These are phyloP conservation scores for Bombus pascuorum DNA, from an alignment of 1,140 invertebrate species.

Conservation along the genomic window DNA sequence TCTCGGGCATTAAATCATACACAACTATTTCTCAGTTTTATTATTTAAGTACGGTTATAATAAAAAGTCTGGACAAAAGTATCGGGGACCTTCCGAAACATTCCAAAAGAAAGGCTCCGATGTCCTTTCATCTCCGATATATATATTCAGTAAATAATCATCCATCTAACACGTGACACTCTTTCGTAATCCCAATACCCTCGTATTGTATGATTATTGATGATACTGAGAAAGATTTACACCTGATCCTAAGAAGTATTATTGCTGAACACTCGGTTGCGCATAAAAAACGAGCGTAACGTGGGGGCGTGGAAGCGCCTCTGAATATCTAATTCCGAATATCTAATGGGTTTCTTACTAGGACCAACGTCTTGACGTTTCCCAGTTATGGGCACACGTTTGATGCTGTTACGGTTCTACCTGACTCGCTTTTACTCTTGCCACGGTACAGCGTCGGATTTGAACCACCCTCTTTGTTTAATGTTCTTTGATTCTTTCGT, in stretches of 20 bases:
- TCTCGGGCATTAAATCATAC: too few relatives aligned
- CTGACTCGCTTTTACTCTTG: background rate
- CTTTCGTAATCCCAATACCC: too few relatives aligned
- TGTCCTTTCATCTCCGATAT: too few relatives aligned
- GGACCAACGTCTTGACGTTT: background rate
- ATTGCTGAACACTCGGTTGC: background rate
- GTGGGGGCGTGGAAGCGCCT: background rate
- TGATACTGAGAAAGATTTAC: rapidly evolving
- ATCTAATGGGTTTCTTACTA: background rate
- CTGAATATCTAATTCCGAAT: background rate
- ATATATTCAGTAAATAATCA: too few relatives aligned
- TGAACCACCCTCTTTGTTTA: background rate
- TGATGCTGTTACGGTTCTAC: background rate
- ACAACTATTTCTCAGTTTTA: too few relatives aligned
- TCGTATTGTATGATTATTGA: too few relatives aligned
- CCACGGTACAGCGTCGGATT: background rate
- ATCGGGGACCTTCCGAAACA: too few relatives aligned
- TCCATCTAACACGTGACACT: too few relatives aligned
- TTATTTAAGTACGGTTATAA: too few relatives aligned
- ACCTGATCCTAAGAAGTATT: background rate
- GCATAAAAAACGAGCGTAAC: background rate
- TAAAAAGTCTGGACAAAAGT: too few relatives aligned
- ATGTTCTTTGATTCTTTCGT: background rate
- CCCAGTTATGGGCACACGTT: background rate
- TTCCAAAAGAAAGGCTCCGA: too few relatives aligned